Percentiles rank a stretch among this genome's conserved stretches.
Evolutionary conservation across 2,888 invertebrate genomes (phyloP).

Genomic region (Drosophila differens): DNA sequence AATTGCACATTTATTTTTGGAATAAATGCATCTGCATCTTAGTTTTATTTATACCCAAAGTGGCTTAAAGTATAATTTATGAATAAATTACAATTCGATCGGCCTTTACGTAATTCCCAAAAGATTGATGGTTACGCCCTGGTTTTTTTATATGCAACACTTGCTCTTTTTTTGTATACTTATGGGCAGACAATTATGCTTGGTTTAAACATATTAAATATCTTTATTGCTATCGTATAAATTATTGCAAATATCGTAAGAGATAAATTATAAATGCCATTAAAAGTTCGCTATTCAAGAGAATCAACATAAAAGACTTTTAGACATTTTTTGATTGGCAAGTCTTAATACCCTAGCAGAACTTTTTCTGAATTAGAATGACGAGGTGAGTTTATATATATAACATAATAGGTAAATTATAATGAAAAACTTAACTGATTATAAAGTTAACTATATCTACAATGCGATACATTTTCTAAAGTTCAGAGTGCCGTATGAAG

Average conservation of each 20-base stretch:
- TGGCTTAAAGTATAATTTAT: not conserved
- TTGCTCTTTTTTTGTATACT: conserved; percentile 12
- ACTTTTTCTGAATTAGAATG: not conserved
- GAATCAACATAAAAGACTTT: conserved; percentile 60
- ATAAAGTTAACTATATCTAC: not conserved
- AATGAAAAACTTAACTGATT: not conserved
- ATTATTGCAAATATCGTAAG: conserved; percentile 47
- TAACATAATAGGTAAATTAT: not conserved
- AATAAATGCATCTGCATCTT: not conserved
- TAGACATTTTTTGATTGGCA: conserved; percentile 48
- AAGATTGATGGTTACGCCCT: not conserved
- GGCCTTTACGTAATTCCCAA: not conserved
- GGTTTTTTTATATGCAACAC: conserved; percentile 13
- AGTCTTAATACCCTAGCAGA: conserved; percentile 14
- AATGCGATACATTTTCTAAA: not conserved
- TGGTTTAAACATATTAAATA: conserved; percentile 39
- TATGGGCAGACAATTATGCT: conserved; percentile 10
- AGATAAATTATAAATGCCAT: conserved; percentile 59
- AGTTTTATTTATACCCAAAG: conserved; percentile 12
- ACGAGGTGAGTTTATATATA: not conserved
- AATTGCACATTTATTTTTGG: conserved; percentile 16
- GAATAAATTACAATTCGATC: not conserved
- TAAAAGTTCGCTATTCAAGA: conserved; percentile 49
- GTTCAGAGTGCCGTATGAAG: not conserved
- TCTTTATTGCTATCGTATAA: conserved; percentile 1